A percentile compares a stretch with the other conserved stretches of the same genome.
Evolutionary conservation across 2,113 vertebrate species (phyloP).

Genomic region (Oreochromis niloticus): DNA sequence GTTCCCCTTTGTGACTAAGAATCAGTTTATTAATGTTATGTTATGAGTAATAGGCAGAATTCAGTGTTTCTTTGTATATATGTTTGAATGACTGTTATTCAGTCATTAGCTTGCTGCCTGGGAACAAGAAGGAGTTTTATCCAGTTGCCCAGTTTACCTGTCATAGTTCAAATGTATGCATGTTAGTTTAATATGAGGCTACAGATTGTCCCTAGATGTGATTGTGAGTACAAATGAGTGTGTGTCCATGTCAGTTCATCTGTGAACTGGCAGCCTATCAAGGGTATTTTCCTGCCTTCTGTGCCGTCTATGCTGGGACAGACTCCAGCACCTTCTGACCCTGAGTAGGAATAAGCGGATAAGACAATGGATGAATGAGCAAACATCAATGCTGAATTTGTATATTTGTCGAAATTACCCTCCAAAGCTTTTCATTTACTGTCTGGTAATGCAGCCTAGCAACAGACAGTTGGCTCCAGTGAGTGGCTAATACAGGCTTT

Average conservation of each 20-base stretch:
- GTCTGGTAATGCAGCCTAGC: constrained; percentile 10
- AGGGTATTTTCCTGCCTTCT: constrained; percentile 18
- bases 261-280: constrained; percentile 36
- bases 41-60: not conserved
- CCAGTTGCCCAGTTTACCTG: not conserved
- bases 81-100: not conserved
- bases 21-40: not conserved
- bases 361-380: constrained; percentile 20
- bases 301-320: constrained; percentile 3
- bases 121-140: not conserved
- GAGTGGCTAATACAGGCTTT: not conserved
- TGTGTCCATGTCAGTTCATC: constrained; percentile 10
- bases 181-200: not conserved
- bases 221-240: not conserved
- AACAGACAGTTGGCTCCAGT: constrained; percentile 21
- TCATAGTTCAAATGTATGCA: not conserved
- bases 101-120: not conserved
- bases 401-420: constrained; percentile 13
- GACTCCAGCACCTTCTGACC: constrained; percentile 19
- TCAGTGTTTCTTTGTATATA: not conserved
- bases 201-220: not conserved
- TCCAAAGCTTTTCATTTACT: constrained; percentile 10
- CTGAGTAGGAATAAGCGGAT: not conserved
- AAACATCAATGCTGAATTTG: constrained; percentile 22
- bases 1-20: not conserved